Evolutionary conservation across 2,888 invertebrate genomes (phyloP).

Genomic region (Drosophila borealis): DNA sequence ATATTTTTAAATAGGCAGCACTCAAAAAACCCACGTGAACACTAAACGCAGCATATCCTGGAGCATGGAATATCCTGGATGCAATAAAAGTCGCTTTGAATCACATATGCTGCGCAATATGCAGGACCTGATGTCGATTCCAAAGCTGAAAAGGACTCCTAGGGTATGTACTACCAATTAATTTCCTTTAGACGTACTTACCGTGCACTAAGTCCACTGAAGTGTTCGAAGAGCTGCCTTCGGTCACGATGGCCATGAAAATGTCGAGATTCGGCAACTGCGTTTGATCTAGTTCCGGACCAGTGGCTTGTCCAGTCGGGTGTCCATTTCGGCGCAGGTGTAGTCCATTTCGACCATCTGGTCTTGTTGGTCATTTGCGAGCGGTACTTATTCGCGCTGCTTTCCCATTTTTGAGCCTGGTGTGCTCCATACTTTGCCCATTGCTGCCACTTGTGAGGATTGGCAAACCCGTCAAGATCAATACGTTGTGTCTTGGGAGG

Average conservation of each 20-base stretch:
- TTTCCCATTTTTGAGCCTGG: constrained; percentile 47
- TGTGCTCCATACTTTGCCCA: constrained; percentile 59
- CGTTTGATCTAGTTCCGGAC: neutral
- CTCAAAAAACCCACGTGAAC: constrained; percentile 86
- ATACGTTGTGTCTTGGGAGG: constrained; percentile 67
- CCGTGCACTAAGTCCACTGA: constrained; percentile 74
- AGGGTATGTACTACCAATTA: neutral
- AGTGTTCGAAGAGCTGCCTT: constrained; percentile 76
- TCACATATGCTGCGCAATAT: constrained; percentile 90
- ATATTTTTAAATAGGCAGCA: neutral
- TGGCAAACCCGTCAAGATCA: constrained; percentile 45
- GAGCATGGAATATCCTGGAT: constrained; percentile 88
- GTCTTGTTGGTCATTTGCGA: constrained; percentile 14
- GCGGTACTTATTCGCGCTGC: constrained; percentile 3
- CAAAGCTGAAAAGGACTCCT: constrained; percentile 56
- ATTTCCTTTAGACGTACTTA: constrained; percentile 37
- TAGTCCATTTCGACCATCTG: constrained; percentile 69
- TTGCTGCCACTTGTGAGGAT: constrained; percentile 68
- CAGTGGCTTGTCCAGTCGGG: constrained; percentile 34
- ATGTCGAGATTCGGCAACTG: constrained; percentile 28
- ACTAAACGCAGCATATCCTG: constrained; percentile 89
- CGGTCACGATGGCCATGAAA: constrained; percentile 81
- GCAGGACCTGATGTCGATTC: constrained; percentile 85
- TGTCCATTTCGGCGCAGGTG: constrained; percentile 59
- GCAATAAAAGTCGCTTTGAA: constrained; percentile 86